phyloP scores from a whole-genome alignment of 2,797 vertebrate genomes.

The Synaphobranchus kaupii region DNA sequence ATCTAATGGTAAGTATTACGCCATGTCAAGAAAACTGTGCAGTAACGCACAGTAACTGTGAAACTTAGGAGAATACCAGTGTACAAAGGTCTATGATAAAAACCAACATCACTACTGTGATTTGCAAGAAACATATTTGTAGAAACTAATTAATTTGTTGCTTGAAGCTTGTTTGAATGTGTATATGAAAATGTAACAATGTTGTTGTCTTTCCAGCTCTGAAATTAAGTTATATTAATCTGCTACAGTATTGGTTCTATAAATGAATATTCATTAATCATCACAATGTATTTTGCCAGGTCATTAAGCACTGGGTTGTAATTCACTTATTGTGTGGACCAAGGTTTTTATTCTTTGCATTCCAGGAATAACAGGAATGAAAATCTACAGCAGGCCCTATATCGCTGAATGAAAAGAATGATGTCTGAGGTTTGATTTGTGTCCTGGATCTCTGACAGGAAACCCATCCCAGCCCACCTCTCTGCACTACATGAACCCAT shows the following conservation, averaged over 20 bases:
- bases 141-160: background rate
- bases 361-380: background rate
- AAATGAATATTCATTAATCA: background rate
- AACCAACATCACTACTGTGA: background rate
- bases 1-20: conserved; percentile 81
- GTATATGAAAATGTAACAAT: background rate
- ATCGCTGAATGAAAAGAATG: background rate
- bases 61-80: background rate
- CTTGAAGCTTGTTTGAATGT: background rate
- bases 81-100: background rate
- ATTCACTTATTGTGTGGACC: background rate
- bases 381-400: background rate
- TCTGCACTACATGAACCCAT: conserved; percentile 87
- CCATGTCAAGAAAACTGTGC: background rate
- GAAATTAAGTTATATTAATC: no score
- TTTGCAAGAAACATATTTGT: background rate
- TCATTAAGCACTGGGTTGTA: background rate
- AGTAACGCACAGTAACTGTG: background rate
- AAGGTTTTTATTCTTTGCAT: background rate
- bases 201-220: background rate
- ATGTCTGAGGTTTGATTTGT: background rate
- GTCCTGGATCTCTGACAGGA: conserved; percentile 61
- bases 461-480: conserved; percentile 88
- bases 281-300: background rate
- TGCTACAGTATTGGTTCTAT: no score